phyloP scores from a whole-genome alignment of 2,888 invertebrate genomes.

The Xestia ashworthii region DNA sequence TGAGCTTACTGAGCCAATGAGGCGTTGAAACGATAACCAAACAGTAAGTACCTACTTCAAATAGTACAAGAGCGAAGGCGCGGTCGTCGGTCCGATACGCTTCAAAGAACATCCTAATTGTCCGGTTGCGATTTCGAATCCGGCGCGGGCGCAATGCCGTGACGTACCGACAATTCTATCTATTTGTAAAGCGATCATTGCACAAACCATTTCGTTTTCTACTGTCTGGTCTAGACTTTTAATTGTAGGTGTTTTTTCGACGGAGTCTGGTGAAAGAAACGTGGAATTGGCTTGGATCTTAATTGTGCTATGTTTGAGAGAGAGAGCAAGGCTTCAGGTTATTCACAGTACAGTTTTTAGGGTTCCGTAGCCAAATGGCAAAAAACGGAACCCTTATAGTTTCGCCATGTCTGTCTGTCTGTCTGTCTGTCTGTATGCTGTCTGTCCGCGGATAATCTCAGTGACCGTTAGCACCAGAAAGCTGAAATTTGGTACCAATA shows the following conservation, averaged over 20 bases:
- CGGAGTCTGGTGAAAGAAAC: neutral
- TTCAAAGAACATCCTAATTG: conserved; percentile 80
- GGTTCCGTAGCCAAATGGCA: too few relatives aligned
- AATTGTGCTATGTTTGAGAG: neutral
- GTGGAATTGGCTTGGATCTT: neutral
- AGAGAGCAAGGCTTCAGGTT: neutral
- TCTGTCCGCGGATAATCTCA: too few relatives aligned
- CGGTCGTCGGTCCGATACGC: conserved; percentile 75
- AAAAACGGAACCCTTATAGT: too few relatives aligned
- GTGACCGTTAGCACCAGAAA: too few relatives aligned
- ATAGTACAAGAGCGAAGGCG: conserved; percentile 61
- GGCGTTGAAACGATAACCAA: conserved; percentile 38
- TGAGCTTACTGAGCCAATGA: conserved; percentile 26
- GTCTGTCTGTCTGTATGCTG: too few relatives aligned
- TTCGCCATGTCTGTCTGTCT: too few relatives aligned
- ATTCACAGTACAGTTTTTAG: neutral
- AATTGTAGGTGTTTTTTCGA: neutral
- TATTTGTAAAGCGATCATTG: conserved; percentile 70
- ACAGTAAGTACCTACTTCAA: conserved; percentile 39
- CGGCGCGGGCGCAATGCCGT: conserved; percentile 77
- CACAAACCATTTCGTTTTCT: conserved; percentile 64
- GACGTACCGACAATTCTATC: conserved; percentile 70
- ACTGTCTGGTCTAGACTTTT: conserved; percentile 43
- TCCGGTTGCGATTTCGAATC: conserved; percentile 81
- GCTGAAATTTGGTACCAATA: too few relatives aligned